phyloP scores from a whole-genome alignment of 2,797 vertebrate species.

The Propithecus deckenii region DNA sequence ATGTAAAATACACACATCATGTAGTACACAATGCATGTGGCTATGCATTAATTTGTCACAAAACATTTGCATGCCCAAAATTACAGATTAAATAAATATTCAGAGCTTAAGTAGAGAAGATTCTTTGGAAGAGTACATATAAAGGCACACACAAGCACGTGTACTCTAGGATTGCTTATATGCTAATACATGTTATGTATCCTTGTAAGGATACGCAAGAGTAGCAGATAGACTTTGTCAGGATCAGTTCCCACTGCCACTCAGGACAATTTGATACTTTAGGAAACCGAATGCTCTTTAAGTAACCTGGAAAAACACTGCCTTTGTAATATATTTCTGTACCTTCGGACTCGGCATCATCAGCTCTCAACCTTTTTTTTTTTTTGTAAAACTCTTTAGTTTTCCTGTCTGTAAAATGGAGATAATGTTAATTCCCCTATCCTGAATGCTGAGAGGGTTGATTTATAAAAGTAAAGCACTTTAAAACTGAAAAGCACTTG shows the following conservation, averaged over 20 bases:
- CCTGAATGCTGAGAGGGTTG: not conserved
- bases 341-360: not conserved
- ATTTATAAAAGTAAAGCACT: conserved; percentile 2
- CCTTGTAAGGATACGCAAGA: not conserved
- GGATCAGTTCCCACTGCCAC: not conserved
- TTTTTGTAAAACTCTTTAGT: not conserved
- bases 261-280: not conserved
- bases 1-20: not conserved
- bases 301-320: not conserved
- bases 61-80: not conserved
- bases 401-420: not conserved
- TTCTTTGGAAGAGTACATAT: not conserved
- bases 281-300: not conserved
- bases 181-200: not conserved
- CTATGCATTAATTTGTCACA: not conserved
- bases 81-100: not conserved
- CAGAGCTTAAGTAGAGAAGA: not conserved
- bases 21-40: not conserved
- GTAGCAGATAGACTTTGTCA: not conserved
- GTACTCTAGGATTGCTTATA: not conserved
- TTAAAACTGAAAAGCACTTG: conserved; percentile 6
- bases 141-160: not conserved
- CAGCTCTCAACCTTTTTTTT: not conserved
- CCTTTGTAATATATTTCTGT: not conserved
- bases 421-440: not conserved